A percentile compares a stretch with the other conserved stretches of the same genome.
Conservation (phyloP, 2,888 invertebrate species). For the Mayetiola destructor region DNA sequence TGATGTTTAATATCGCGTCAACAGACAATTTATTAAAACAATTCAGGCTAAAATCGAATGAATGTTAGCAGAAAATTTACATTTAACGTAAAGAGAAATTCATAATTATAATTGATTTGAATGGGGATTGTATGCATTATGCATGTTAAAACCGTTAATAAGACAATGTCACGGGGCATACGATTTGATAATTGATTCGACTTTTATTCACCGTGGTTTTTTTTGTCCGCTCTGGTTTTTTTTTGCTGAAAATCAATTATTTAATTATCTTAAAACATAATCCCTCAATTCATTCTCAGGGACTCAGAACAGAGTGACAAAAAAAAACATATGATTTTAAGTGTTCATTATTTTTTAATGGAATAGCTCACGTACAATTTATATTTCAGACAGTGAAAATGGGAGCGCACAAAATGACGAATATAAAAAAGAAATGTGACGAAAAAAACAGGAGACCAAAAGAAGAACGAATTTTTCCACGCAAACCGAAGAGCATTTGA, state of each 20-base stretch:
- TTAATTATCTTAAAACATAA: neutral
- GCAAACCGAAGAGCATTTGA: too few species aligned
- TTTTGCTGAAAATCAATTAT: too few species aligned
- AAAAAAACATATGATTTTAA: too few species aligned
- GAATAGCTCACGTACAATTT: conserved; percentile 4
- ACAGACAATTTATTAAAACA: neutral
- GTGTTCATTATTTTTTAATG: conserved; percentile 1
- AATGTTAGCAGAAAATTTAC: neutral
- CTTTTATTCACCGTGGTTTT: neutral
- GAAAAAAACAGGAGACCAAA: too few species aligned
- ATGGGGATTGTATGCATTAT: too few species aligned
- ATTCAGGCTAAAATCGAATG: neutral
- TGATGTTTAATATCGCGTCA: neutral
- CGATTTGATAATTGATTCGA: neutral
- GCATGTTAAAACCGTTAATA: too few species aligned
- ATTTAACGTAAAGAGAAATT: neutral
- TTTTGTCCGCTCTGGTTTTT: too few species aligned
- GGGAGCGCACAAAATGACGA: too few species aligned
- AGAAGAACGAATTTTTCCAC: too few species aligned
- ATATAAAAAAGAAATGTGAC: too few species aligned
- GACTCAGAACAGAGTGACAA: neutral
- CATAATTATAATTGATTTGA: conserved; percentile 1
- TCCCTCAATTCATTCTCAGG: neutral
- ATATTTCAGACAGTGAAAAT: neutral
- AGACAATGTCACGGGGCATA: too few species aligned